Evolutionary conservation across 53 echinoderm and acorn worm species (phyloP), one percentile per base, ranked within the genome.

Genomic region (Antedon mediterranea): DNA sequence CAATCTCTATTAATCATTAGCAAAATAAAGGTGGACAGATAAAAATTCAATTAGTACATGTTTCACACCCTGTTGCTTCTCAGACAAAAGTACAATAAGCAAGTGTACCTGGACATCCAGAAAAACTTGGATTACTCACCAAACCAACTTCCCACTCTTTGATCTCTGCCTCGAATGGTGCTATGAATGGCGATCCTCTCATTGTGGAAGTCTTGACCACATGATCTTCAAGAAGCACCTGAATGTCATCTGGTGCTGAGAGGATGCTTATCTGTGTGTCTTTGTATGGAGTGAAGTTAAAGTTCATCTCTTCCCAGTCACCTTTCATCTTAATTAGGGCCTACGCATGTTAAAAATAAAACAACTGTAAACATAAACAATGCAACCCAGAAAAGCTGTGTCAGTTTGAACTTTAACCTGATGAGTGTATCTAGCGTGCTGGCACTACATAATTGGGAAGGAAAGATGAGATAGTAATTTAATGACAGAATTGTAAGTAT

Each of bases 181-280:
- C 94, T 43, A 94, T 94, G 77, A 90, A 94, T 0, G 90, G 90
- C 30, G 90, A 90, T 31, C 90, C 94, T 70, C 94, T 90, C 94
- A 94, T 94, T 32, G 94, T 94, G 34, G 94, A 85, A 5, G 94
- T 94, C 83, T 94, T 94, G 71, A 94, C 94, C 0, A 94, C 86
- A 78, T 94, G 94, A 74, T 94, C 94, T 34, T 94, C 94, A n/a
- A 94, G 79, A 26, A 94, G 74, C 28, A 94, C 94, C 43, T 94
- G 90, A 9, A 94, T 85, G 73, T 94, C 94, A 74, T 94, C 94
- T 13, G 90, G 90, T n/a, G 90, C 86, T 28, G 89, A 84, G 30
- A 94, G 83, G 78, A 94, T 94, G 33, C 89, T 87, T 30, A 94
- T 85, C 31, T 74, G 81, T 13, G 90, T 90, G 81, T 94, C 94